phyloP scores from a whole-genome alignment of 2,888 invertebrate genomes.

The Drosophila neotestacea region DNA sequence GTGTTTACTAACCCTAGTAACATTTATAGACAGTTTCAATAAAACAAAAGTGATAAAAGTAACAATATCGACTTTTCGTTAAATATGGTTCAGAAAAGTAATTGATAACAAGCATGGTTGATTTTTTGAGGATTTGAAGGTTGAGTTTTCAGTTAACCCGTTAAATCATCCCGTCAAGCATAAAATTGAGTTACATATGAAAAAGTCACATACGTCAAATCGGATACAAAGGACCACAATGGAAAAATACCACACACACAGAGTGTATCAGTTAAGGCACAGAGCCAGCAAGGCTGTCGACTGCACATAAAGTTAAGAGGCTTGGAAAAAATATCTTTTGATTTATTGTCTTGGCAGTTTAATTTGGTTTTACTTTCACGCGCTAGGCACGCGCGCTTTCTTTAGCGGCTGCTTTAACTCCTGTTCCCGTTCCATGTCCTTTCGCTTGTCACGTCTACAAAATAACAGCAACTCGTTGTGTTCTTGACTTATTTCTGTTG shows the following conservation, averaged over 20 bases:
- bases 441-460: conserved; percentile 59
- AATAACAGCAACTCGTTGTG: conserved; percentile 54
- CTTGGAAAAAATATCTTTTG: conserved; percentile 58
- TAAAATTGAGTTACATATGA: conserved; percentile 50
- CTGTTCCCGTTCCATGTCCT: conserved; percentile 13
- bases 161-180: conserved; percentile 33
- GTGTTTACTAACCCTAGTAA: too few species aligned
- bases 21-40: too few species aligned
- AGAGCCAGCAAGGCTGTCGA: not conserved
- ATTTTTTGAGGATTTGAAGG: conserved; percentile 9
- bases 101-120: conserved; percentile 10
- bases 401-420: not conserved
- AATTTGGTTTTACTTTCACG: conserved; percentile 64
- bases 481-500: conserved; percentile 52
- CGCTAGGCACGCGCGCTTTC: conserved; percentile 43
- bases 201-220: conserved; percentile 25
- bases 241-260: conserved; percentile 3
- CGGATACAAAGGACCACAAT: not conserved
- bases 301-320: conserved; percentile 42
- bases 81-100: not conserved
- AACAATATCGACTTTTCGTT: not conserved
- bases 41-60: too few species aligned
- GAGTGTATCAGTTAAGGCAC: conserved; percentile 26
- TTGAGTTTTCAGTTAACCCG: conserved; percentile 18
- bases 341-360: conserved; percentile 72